Conservation (phyloP, 2,888 invertebrate species). For the Rhamnusium bicolor region DNA sequence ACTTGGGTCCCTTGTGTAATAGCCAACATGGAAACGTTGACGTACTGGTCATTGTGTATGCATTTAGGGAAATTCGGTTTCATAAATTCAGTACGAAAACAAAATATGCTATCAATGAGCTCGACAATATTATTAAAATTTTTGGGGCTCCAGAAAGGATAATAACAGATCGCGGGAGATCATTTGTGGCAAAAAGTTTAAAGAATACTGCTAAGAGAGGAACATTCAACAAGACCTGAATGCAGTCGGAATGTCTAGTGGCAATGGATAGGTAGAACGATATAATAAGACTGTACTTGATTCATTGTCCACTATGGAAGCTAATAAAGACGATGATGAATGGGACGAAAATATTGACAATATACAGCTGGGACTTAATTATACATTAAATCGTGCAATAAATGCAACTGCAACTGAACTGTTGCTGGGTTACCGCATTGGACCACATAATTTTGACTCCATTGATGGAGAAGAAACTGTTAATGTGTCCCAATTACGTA, state of each 20-base stretch:
- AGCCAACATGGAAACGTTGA: neutral
- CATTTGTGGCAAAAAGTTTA: constrained; percentile 62
- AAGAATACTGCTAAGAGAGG: constrained; percentile 52
- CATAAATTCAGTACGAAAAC: neutral
- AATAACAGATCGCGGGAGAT: constrained; percentile 16
- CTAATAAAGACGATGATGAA: no score
- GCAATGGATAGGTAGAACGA: constrained; percentile 64
- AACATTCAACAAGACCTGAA: constrained; percentile 37
- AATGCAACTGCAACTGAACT: neutral
- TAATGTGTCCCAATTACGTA: neutral
- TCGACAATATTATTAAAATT: no score
- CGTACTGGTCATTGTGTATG: neutral
- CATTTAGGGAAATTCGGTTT: neutral
- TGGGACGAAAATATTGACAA: no score
- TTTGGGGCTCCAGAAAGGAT: neutral
- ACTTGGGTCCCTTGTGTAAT: neutral
- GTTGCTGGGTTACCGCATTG: neutral
- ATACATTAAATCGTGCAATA: constrained; percentile 16
- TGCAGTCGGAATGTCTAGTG: constrained; percentile 49
- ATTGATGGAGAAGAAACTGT: neutral
- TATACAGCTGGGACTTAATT: no score
- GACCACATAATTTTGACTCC: neutral
- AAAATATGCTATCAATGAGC: neutral
- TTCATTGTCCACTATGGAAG: no score
- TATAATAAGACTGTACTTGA: no score